Conservation (phyloP, 2,113 vertebrate species). For the Ceyx melanurus region DNA sequence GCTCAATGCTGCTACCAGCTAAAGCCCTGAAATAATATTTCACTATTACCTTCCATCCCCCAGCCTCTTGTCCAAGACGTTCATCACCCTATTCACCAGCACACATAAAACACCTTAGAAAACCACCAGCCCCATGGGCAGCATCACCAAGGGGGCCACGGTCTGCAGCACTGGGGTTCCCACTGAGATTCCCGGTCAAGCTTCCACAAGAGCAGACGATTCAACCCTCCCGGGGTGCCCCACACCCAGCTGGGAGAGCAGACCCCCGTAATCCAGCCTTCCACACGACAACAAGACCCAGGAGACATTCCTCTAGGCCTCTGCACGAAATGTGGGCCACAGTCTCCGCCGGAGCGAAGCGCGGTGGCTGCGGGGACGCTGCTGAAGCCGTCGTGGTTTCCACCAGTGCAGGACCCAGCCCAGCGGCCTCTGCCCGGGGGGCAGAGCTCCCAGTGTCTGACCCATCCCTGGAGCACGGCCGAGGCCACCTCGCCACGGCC, state of each 20-base stretch:
- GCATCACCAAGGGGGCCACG: neutral
- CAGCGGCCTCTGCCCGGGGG: fast-evolving
- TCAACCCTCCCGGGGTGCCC: neutral
- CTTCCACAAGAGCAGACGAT: neutral
- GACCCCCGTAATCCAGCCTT: neutral
- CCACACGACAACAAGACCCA: neutral
- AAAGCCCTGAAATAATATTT: neutral
- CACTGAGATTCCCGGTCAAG: neutral
- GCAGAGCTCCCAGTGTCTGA: neutral
- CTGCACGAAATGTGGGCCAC: neutral
- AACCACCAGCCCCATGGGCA: neutral
- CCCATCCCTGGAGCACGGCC: neutral
- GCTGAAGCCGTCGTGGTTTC: neutral
- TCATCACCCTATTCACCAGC: neutral
- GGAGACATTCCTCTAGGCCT: neutral
- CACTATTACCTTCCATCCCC: fast-evolving
- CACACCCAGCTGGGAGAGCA: neutral
- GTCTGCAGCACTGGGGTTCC: neutral
- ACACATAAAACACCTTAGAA: neutral
- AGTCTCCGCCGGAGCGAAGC: neutral
- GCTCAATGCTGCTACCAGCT: neutral
- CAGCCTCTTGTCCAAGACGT: neutral
- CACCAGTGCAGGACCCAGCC: neutral
- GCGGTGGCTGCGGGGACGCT: neutral
- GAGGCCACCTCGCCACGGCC: neutral